These are phyloP conservation scores for Aporophyla lueneburgensis DNA, from an alignment of 2,888 invertebrate genomes.

Conservation along the genomic window DNA sequence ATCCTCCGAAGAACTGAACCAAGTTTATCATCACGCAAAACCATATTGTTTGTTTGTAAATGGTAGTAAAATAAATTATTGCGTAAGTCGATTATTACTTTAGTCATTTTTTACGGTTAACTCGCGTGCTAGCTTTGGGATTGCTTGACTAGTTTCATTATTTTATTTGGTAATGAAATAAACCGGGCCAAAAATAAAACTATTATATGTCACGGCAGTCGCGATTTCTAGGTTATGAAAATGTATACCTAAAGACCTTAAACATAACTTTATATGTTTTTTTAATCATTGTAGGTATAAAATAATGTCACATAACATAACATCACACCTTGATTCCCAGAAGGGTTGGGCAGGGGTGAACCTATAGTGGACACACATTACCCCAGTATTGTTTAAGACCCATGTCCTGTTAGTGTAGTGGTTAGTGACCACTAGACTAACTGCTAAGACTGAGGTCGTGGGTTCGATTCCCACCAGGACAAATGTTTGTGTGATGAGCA, in stretches of 20 bases:
- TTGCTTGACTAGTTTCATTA: neutral
- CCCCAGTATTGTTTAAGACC: too few species aligned
- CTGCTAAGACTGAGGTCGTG: too few species aligned
- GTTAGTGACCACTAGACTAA: too few species aligned
- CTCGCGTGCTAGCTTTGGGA: conserved; percentile 24
- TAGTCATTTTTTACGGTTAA: conserved; percentile 22
- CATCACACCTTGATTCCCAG: too few species aligned
- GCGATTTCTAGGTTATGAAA: neutral
- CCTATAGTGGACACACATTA: too few species aligned
- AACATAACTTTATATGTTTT: neutral
- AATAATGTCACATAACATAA: too few species aligned
- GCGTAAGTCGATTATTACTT: conserved; percentile 2
- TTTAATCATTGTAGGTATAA: neutral
- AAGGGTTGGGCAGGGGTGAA: too few species aligned
- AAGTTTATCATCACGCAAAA: conserved; percentile 11
- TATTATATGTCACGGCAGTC: too few species aligned
- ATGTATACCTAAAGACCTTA: neutral
- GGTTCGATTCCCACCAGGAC: too few species aligned
- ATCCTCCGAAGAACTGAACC: neutral
- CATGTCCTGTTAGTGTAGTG: too few species aligned
- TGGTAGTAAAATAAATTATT: neutral
- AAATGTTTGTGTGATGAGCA: too few species aligned
- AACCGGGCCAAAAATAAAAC: neutral
- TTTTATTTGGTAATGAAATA: conserved; percentile 16
- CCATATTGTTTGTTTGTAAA: neutral